phyloP scores from a whole-genome alignment of 2,888 invertebrate genomes.

The Cosmorhoe ocellata region DNA sequence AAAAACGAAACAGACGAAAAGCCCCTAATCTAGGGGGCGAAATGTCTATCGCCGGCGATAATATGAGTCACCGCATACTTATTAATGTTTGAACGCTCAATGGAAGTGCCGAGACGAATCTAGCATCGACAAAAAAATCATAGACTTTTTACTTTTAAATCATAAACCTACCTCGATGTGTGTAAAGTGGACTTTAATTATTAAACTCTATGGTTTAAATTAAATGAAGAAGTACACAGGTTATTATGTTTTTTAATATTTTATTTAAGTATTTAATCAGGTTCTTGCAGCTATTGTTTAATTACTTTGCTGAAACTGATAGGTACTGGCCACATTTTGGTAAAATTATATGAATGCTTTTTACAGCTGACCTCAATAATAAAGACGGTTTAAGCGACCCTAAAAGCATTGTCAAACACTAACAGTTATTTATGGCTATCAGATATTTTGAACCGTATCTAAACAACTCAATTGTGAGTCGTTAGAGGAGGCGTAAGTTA shows the following conservation, averaged over 20 bases:
- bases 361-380: no score
- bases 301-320: no score
- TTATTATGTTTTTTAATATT: no score
- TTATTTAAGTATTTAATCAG: no score
- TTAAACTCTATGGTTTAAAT: no score
- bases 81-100: slow-evolving; percentile 49
- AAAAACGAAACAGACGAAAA: slow-evolving; percentile 29
- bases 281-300: no score
- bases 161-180: background rate
- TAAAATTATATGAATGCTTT: no score
- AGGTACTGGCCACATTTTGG: no score
- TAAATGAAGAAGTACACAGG: no score
- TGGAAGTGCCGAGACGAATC: slow-evolving; percentile 35
- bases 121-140: slow-evolving; percentile 14
- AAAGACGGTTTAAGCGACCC: slow-evolving; percentile 5
- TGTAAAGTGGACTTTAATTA: slow-evolving; percentile 9
- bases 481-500: slow-evolving; percentile 25
- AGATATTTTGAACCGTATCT: slow-evolving; percentile 31
- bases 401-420: slow-evolving; percentile 27
- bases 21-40: slow-evolving; percentile 51
- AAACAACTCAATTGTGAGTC: slow-evolving; percentile 34
- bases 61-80: slow-evolving; percentile 60
- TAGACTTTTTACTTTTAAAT: background rate
- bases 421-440: slow-evolving; percentile 30
- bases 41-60: slow-evolving; percentile 47